Evolutionary conservation across 2,797 vertebrate species (phyloP), one percentile per base, ranked within the genome.

Genomic region (Argentina silus): DNA sequence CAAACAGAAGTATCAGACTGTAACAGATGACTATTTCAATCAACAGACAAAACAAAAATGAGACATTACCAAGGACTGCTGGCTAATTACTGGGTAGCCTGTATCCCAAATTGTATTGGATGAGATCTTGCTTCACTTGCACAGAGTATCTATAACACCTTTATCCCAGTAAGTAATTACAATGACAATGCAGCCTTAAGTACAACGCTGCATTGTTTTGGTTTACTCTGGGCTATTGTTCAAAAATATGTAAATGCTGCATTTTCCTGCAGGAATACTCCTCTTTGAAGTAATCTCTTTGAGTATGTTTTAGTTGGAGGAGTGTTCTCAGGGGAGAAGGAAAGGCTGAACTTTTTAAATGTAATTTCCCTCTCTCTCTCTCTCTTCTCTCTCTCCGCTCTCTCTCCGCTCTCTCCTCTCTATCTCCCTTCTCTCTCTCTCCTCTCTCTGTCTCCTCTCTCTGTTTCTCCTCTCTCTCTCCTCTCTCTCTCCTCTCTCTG

Each of bases 261-360:
- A 87, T 88, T 89, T 88, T 85, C 84, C 85, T 86, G 85, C 78
- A 84, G 88, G 84, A 91, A 91, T 89, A 82, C 80, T 59, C 75
- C 75, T 87, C 90, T 93, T 91, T 93, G 89, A 92, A 91, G 87
- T 91, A 74, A 84, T 90, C 81, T 89, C 84, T 90, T 84, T 84
- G 81, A 89, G 82, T 82, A 72, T 78, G 80, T 88, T 89, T 67
- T 84, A 85, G 84, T 90, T 91, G 78, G 83, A 87, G 72, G 75
- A 78, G 60, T 76, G 59, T 79, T 83, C 82, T 83, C 82, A 59
- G 11, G 83, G 83, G 83, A 81, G 70, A 73, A 77, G 77, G 79
- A 42, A 63, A 68, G 44, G 27, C 43, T 86, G 80, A 89, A 91
- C 83, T 85, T 86, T 84, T 83, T 84, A 84, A 85, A 87, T 91